A percentile compares a stretch with the other conserved stretches of the same genome.
Evolutionary conservation across 2,888 invertebrate genomes (phyloP).

Genomic region (Eupithecia dodoneata): DNA sequence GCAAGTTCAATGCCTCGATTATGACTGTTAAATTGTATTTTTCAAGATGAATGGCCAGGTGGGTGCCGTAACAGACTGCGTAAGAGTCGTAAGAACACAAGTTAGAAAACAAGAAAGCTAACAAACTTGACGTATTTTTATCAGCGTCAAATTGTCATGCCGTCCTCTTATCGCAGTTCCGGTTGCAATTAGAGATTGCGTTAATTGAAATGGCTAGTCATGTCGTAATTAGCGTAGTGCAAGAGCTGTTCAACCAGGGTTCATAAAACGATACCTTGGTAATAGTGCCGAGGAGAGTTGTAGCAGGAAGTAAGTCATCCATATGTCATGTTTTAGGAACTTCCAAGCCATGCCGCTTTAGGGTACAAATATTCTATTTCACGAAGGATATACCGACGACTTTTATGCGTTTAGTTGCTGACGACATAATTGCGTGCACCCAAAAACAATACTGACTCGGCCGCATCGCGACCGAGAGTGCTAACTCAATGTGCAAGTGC

Average conservation of each 20-base stretch:
- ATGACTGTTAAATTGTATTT: constrained; percentile 73
- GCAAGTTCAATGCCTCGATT: constrained; percentile 83
- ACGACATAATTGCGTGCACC: too few species aligned
- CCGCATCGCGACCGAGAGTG: too few species aligned
- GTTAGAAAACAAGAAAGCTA: constrained; percentile 46
- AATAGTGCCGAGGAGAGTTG: neutral
- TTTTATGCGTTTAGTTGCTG: too few species aligned
- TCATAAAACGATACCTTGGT: constrained; percentile 39
- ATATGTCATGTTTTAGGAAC: neutral
- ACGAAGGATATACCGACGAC: too few species aligned
- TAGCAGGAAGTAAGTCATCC: neutral
- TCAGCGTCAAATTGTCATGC: constrained; percentile 54
- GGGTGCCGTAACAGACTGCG: constrained; percentile 64
- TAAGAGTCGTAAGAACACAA: constrained; percentile 59
- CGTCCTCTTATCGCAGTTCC: constrained; percentile 51
- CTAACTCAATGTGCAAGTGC: too few species aligned
- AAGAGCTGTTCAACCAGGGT: constrained; percentile 42
- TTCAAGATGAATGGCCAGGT: constrained; percentile 65
- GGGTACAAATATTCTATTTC: neutral
- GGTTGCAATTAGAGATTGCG: constrained; percentile 58
- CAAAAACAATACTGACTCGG: too few species aligned
- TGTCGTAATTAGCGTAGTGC: constrained; percentile 48
- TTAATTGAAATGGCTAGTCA: constrained; percentile 43
- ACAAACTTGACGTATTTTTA: constrained; percentile 39
- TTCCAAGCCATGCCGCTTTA: neutral